Conservation (phyloP, 2,113 vertebrate species). For the Rhea pennata region DNA sequence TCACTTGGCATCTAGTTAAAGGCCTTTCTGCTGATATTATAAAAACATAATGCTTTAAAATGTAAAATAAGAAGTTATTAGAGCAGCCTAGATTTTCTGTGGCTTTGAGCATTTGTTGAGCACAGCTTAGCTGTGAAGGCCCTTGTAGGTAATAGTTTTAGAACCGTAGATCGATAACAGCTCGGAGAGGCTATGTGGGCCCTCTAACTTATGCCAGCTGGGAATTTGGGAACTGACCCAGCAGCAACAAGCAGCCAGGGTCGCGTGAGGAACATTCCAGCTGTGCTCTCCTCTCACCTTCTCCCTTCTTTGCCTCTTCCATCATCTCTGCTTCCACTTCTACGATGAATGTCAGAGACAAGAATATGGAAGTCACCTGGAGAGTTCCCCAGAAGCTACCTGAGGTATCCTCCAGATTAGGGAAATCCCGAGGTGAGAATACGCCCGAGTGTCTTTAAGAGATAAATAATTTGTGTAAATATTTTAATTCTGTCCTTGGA, state of each 20-base stretch:
- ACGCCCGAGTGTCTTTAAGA: not conserved
- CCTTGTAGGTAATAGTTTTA: not conserved
- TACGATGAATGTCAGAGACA: not conserved
- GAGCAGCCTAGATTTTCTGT: not conserved
- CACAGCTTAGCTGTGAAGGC: not conserved
- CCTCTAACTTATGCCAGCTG: not conserved
- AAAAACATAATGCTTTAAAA: not conserved
- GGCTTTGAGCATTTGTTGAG: not conserved
- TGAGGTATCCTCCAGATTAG: not conserved
- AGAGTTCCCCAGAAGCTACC: not conserved
- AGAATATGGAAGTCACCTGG: not conserved
- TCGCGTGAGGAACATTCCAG: not conserved
- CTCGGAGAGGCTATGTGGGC: not conserved
- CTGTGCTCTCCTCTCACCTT: fast-evolving
- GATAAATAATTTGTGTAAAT: constrained; percentile 16
- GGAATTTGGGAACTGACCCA: not conserved
- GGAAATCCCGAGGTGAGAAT: not conserved
- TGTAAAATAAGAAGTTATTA: not conserved
- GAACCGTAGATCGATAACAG: not conserved
- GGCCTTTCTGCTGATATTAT: not conserved
- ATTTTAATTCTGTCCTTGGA: constrained; percentile 49
- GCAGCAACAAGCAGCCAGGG: not conserved
- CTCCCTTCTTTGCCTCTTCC: not conserved
- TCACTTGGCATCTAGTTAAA: not conserved
- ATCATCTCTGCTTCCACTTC: not conserved